Conservation (phyloP, 2,797 vertebrate species). For the Myotis planiceps region DNA sequence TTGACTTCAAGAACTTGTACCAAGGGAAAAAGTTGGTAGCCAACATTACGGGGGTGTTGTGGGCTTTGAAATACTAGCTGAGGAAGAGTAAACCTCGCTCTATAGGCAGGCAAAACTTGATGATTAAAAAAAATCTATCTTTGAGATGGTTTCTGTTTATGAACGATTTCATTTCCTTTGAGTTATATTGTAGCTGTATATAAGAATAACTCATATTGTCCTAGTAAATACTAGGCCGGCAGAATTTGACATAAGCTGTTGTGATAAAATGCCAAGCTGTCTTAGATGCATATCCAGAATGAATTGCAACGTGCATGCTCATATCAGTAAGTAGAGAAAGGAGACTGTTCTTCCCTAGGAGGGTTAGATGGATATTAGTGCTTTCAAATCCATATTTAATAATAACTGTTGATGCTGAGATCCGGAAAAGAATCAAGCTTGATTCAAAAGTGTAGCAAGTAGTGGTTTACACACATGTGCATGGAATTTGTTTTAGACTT, state of each 20-base stretch:
- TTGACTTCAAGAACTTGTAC: background rate
- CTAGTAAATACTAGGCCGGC: background rate
- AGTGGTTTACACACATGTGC: background rate
- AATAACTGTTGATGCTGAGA: background rate
- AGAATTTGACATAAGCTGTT: background rate
- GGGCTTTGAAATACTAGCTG: background rate
- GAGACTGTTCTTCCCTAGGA: background rate
- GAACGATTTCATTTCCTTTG: background rate
- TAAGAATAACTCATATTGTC: background rate
- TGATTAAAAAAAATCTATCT: background rate
- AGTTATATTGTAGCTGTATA: background rate
- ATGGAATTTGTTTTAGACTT: background rate
- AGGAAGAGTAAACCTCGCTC: background rate
- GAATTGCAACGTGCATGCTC: background rate
- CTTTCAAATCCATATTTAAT: background rate
- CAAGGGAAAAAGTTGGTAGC: background rate
- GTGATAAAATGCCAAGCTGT: background rate
- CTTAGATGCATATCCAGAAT: background rate
- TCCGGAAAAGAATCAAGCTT: background rate
- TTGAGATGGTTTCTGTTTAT: background rate
- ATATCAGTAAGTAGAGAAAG: background rate
- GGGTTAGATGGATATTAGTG: background rate
- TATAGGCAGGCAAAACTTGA: background rate
- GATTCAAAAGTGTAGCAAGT: background rate
- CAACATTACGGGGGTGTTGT: fast-evolving